Evolutionary conservation across 2,113 vertebrate genomes (phyloP).

Genomic region (Accipiter cooperii): DNA sequence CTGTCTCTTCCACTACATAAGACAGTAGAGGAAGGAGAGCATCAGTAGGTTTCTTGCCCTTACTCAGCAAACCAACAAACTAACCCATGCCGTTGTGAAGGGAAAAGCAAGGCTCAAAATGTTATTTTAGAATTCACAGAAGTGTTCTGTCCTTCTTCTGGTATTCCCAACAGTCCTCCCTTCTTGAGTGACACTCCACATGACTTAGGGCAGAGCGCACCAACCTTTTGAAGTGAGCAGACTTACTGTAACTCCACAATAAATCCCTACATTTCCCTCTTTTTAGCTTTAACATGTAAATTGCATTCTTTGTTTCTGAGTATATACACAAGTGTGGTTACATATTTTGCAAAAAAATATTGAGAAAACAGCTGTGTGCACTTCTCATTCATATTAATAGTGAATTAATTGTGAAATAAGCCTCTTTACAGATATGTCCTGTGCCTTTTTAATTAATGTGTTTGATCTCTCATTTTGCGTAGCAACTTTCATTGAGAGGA

Average conservation of each 20-base stretch:
- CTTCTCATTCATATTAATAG: neutral
- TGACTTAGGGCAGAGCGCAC: neutral
- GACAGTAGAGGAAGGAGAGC: neutral
- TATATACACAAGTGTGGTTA: neutral
- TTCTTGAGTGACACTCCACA: neutral
- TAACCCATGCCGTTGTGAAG: accelerated
- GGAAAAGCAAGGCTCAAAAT: neutral
- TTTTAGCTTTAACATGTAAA: neutral
- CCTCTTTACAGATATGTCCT: neutral
- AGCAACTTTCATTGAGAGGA: neutral
- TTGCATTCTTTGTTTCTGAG: neutral
- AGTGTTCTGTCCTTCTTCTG: neutral
- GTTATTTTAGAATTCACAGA: neutral
- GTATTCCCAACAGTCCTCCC: neutral
- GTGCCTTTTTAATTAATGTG: neutral
- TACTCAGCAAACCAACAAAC: neutral
- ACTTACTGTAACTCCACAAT: neutral
- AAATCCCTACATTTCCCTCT: neutral
- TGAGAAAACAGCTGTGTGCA: neutral
- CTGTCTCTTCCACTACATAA: neutral
- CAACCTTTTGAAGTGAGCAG: neutral
- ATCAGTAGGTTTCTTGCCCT: neutral
- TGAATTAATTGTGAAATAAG: neutral
- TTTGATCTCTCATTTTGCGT: neutral
- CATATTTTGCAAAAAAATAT: neutral